Percentiles rank a stretch among this genome's conserved stretches.
phyloP scores from a whole-genome alignment of 1,140 invertebrate species.

The Conopomorpha cramerella region DNA sequence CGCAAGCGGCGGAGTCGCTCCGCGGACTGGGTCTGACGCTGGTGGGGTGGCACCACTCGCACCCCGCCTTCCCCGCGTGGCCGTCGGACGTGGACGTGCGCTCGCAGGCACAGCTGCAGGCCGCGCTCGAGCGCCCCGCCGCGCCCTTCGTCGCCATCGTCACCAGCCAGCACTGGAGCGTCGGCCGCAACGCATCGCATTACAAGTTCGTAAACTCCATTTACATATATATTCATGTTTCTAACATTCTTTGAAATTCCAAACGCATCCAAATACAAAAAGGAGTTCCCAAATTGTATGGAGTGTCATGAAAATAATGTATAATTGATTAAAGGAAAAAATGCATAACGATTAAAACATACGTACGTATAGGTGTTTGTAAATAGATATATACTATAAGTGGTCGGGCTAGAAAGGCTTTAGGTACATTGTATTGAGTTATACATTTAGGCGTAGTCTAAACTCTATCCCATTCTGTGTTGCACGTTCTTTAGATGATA shows the following conservation, averaged over 20 bases:
- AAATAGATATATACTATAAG: background rate
- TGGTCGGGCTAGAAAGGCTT: no score
- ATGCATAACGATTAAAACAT: no score
- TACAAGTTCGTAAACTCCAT: constrained; percentile 23
- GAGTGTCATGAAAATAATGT: constrained; percentile 12
- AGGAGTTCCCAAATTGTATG: constrained; percentile 11
- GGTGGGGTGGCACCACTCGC: constrained; percentile 53
- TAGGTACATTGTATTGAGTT: no score
- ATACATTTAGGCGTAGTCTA: no score
- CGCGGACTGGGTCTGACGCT: constrained; percentile 12
- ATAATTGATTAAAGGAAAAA: no score
- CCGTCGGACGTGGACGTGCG: constrained; percentile 39
- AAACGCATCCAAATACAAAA: constrained; percentile 6
- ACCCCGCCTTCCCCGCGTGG: constrained; percentile 36
- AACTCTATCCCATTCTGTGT: no score
- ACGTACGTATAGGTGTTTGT: constrained; percentile 11
- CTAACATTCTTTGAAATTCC: background rate
- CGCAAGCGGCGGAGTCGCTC: constrained; percentile 28
- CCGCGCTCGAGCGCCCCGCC: constrained; percentile 15
- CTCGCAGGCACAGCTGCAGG: constrained; percentile 37
- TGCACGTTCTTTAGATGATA: no score
- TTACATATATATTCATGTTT: background rate
- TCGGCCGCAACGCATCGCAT: constrained; percentile 31
- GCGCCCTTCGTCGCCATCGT: constrained; percentile 38
- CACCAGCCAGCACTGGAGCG: constrained; percentile 40